Evolutionary conservation across 1,140 invertebrate species (phyloP), one percentile per base, ranked within the genome.

Genomic region (Drosophila dunni): DNA sequence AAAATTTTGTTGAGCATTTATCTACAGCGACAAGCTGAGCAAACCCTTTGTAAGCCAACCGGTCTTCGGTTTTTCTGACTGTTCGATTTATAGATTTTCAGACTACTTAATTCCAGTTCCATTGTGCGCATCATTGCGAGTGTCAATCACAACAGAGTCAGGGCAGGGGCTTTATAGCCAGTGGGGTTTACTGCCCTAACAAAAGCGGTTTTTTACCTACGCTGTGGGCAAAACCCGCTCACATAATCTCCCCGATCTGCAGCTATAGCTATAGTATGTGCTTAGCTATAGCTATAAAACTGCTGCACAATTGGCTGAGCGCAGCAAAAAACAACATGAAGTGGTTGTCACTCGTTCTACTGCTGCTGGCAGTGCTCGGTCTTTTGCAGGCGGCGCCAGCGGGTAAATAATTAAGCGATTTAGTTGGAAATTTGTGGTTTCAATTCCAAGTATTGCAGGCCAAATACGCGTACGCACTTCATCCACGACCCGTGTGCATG

Each of bases 401-500:
- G 1, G 73, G 67, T 71, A 15, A 46, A 45, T 46, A 17, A 13
- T 6, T 10, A 7, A 10, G 24, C 10, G 4, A 20, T 4, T n/a
- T n/a, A 38, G 40, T 20, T 56, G n/a, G 0, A 8, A 24, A 1
- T n/a, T 13, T 42, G 3, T 7, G 9, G 8, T 10, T 20, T 10
- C 0, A 15, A 56, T 3, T 20, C 40, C 45, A 46, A 8, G 15
- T 9, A 7, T 50, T 24, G 13, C 67, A 75, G 73, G 67, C 38
- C 67, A 58, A 2, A 60, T 75, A 53, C 60, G 60, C 3, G 34
- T 75, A 20, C 67, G 67, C 8, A 60, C 73, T 5, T 60, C 60
- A 0, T 46, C 36, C 2, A 53, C 33, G 0, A 44, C 17, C 3
- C 7, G 10, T 0, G 53, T 75, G 3, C 38, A 15, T 9, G 73